A percentile compares a stretch with the other conserved stretches of the same genome.
Evolutionary conservation across 2,888 invertebrate genomes (phyloP).

Genomic region (Shargacucullia verbasci): DNA sequence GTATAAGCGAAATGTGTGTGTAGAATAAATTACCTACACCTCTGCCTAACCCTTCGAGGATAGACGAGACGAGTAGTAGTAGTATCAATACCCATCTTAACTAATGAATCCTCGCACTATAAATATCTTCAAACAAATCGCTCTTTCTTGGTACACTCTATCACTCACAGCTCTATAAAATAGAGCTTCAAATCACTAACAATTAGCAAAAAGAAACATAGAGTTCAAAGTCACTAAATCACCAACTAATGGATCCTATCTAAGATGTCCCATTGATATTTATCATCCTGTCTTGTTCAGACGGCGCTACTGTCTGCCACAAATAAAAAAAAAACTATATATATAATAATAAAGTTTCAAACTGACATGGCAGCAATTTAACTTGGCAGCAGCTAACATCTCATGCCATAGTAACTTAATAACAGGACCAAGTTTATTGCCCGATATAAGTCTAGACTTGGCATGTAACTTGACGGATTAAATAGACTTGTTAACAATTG

Average conservation of each 20-base stretch:
- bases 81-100: too few species aligned
- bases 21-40: too few species aligned
- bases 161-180: constrained; percentile 1
- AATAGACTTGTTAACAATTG: constrained; percentile 31
- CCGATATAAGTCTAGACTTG: constrained; percentile 42
- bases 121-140: background rate
- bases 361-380: constrained; percentile 55
- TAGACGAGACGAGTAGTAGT: too few species aligned
- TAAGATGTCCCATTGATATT: constrained; percentile 33
- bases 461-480: constrained; percentile 43
- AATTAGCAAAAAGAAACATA: constrained; percentile 40
- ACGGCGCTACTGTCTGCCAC: constrained; percentile 19
- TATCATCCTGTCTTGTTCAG: constrained; percentile 43
- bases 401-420: constrained; percentile 45
- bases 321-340: constrained; percentile 27
- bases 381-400: constrained; percentile 48
- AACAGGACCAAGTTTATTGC: constrained; percentile 48
- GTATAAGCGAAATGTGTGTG: too few species aligned
- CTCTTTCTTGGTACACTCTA: background rate
- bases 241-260: constrained; percentile 19
- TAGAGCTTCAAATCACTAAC: constrained; percentile 8
- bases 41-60: too few species aligned
- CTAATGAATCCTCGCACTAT: too few species aligned
- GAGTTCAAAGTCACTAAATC: constrained; percentile 29
- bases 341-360: constrained; percentile 45